Evolutionary conservation across 2,113 vertebrate species (phyloP), one percentile per base, ranked within the genome.

Genomic region (Plestiodon gilberti): DNA sequence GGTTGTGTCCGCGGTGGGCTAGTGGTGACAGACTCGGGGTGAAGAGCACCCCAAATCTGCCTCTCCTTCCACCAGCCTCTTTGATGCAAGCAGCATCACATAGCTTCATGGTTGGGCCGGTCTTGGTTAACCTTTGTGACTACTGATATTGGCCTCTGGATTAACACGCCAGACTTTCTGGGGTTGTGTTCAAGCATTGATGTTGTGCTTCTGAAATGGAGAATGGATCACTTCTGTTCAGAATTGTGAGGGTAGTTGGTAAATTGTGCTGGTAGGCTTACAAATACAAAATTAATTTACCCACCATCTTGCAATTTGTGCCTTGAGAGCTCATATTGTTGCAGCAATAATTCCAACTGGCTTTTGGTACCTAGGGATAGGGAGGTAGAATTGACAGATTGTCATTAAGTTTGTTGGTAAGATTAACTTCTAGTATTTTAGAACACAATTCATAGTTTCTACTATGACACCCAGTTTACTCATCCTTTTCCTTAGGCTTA

Each of bases 401-500:
- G 30, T 35, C 35, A 61, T 17, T 55, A 35, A 38, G 3, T 23
- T 18, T 75, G 25, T 67, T 67, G 8, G 59, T 33, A 83, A 61
- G 61, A 10, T 3, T 28, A 59, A 61, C 59, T 28, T 18, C 6
- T 62, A 8, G 23, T 87, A 69, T 85, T 0, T 84, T n/a, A 71
- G 35, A 57, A 48, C 40, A 43, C 6, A 70, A 57, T 33, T 79
- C 14, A 40, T 84, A 52, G 85, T 84, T 28, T 23, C 6, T 30
- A 87, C 38, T 3, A 33, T 92, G 22, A 64, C 65, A 11, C 76
- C 87, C 85, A 11, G 1, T 55, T 88, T 89, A 0, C 1, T 0
- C 1, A 4, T 75, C 20, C 83, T 82, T 86, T 89, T 43, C 81
- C 82, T 25, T 79, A 99, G 99, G 99, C 3, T 92, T 99, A 92